Conservation (phyloP, 2,888 invertebrate genomes). For the Germaria angustata region DNA sequence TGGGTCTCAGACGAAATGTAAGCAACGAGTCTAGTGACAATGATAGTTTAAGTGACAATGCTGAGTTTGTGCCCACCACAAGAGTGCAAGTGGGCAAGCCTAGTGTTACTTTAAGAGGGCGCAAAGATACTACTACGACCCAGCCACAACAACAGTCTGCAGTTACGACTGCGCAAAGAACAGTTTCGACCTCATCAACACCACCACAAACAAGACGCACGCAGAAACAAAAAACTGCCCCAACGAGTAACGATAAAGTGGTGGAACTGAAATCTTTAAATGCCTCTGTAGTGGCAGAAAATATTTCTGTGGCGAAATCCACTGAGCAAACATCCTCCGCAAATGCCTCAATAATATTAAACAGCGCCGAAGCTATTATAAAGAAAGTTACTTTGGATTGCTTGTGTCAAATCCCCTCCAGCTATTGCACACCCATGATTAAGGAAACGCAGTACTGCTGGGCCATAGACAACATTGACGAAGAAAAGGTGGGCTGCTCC, state of each 20-base stretch:
- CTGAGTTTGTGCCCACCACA: slow-evolving; percentile 79
- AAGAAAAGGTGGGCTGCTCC: slow-evolving; percentile 89
- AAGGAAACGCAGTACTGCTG: slow-evolving; percentile 82
- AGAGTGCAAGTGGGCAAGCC: slow-evolving; percentile 78
- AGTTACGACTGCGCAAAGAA: slow-evolving; percentile 25
- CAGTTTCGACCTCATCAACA: slow-evolving; percentile 45
- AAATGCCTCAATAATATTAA: slow-evolving; percentile 1
- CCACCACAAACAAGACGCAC: slow-evolving; percentile 34
- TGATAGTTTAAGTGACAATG: slow-evolving; percentile 78
- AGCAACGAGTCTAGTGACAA: slow-evolving; percentile 75
- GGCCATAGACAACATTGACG: slow-evolving; percentile 88
- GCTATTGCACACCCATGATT: slow-evolving; percentile 81
- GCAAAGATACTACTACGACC: slow-evolving; percentile 71
- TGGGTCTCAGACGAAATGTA: slow-evolving; percentile 79
- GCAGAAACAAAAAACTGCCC: slow-evolving; percentile 21
- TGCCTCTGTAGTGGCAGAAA: slow-evolving; percentile 53
- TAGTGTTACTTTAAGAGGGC: slow-evolving; percentile 77
- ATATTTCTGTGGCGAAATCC: neutral
- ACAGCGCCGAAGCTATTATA: slow-evolving; percentile 35
- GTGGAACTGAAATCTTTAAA: slow-evolving; percentile 64
- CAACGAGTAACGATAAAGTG: slow-evolving; percentile 15
- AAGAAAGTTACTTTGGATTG: slow-evolving; percentile 77
- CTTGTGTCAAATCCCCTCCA: slow-evolving; percentile 81
- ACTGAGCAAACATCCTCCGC: neutral
- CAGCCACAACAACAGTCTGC: slow-evolving; percentile 9